Conservation (phyloP, 2,888 invertebrate species). For the Miltochrista miniata region DNA sequence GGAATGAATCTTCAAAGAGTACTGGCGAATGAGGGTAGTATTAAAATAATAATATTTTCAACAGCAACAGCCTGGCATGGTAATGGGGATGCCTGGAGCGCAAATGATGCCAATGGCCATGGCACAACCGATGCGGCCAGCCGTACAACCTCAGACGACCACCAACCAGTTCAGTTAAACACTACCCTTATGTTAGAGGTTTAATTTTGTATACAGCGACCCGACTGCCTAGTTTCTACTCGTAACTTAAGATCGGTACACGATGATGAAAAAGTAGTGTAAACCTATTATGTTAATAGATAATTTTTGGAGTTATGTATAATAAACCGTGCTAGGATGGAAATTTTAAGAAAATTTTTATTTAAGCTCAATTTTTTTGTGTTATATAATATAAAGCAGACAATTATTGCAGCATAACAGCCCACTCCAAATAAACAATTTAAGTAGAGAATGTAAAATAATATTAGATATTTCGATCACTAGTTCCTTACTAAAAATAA, state of each 20-base stretch:
- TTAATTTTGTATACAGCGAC: constrained; percentile 29
- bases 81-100: constrained; percentile 73
- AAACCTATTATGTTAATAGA: constrained; percentile 31
- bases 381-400: constrained; percentile 24
- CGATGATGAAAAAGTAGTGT: constrained; percentile 5
- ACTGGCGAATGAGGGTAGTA: background rate
- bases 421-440: background rate
- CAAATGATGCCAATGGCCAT: constrained; percentile 70
- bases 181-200: constrained; percentile 31
- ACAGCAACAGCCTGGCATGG: constrained; percentile 80
- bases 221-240: constrained; percentile 33
- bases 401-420: constrained; percentile 20
- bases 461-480: too few species aligned
- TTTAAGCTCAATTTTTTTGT: constrained; percentile 34
- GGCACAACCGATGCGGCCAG: constrained; percentile 70
- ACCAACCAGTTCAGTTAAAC: constrained; percentile 79
- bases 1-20: background rate
- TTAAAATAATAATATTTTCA: constrained; percentile 12
- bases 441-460: too few species aligned
- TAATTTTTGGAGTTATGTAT: constrained; percentile 23
- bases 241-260: constrained; percentile 14
- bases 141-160: constrained; percentile 65
- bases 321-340: constrained; percentile 34
- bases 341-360: constrained; percentile 28
- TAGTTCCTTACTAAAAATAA: too few species aligned